Percentiles rank a stretch among this genome's conserved stretches.
phyloP scores from a whole-genome alignment of 2,888 invertebrate genomes.

The Halictus quadricinctus region DNA sequence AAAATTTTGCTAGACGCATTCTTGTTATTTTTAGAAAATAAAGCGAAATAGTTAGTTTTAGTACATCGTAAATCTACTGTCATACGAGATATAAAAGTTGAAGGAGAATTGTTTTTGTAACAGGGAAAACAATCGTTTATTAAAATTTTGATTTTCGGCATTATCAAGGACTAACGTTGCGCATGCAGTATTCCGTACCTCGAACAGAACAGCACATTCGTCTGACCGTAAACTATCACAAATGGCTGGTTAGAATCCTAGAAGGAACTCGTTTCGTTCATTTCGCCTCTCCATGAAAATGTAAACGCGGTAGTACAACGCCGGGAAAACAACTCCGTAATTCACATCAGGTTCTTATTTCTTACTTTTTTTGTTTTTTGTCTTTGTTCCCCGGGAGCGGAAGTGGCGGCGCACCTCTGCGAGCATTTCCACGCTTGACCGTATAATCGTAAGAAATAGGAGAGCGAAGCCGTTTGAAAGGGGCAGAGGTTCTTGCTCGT shows the following conservation, averaged over 20 bases:
- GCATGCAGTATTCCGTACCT: background rate
- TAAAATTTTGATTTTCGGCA: background rate
- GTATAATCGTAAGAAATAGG: slow-evolving; percentile 32
- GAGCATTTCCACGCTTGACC: slow-evolving; percentile 13
- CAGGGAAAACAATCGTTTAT: background rate
- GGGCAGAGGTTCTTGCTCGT: slow-evolving; percentile 15
- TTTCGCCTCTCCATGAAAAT: background rate
- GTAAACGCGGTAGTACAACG: slow-evolving; percentile 11
- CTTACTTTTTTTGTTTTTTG: too few species aligned
- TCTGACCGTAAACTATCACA: background rate
- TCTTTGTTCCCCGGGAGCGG: background rate
- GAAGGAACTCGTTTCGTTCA: slow-evolving; percentile 2
- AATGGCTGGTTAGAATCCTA: slow-evolving; percentile 6
- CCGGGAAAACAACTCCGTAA: slow-evolving; percentile 18
- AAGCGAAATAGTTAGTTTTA: background rate
- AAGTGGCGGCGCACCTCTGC: slow-evolving; percentile 4
- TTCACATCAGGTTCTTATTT: slow-evolving; percentile 2
- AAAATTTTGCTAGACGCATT: too few species aligned
- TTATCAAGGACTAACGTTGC: background rate
- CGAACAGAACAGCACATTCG: background rate
- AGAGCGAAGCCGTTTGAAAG: slow-evolving; percentile 13
- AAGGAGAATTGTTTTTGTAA: background rate
- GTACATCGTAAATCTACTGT: too few species aligned
- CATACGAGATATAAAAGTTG: background rate
- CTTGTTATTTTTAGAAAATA: background rate